Evolutionary conservation across 1,140 invertebrate genomes (phyloP), one percentile per base, ranked within the genome.

Genomic region (Drosophila kikkawai): DNA sequence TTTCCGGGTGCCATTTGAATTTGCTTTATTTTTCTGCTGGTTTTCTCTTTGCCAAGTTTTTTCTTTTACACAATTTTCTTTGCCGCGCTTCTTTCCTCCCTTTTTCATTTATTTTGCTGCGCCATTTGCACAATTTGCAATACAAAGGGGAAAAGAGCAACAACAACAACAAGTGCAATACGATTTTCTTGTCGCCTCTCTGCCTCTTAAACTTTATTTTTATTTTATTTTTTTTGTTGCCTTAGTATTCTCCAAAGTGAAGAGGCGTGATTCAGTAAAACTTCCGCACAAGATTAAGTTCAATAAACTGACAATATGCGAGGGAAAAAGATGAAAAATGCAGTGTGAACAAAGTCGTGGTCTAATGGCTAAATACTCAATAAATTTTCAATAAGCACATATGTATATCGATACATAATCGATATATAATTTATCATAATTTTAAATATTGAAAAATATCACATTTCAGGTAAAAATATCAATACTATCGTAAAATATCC

Each of bases 221-320:
- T 53, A 66, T 66, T 51, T 41, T 22, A 17, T 22, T 48, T 37
- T 34, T 53, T 53, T 44, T 29, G 4, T 29, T 69, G 58, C 26
- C 42, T 70, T 34, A 29, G 67, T 39, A 73, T 73, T 73, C 67
- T 73, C 37, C 67, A 59, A 59, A 73, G 69, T n/a, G 69, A 4
- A 71, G 66, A 73, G 67, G 67, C 75, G 75, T 75, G 75, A 80
- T 79, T 79, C 82, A 63, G 50, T 57, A 66, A 55, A 63, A 75
- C 80, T 82, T 82, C 80, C 80, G 80, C 44, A 73, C 80, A 75
- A 82, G 80, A 82, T 82, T 83, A 75, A 80, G 80, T 82, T 82
- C 80, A 82, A 82, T 82, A 82, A 82, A 82, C 80, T 60, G 50
- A 36, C 60, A 66, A 66, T 51, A 42, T 63, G 60, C 29, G 79